Evolutionary conservation across 2,888 invertebrate species (phyloP), one percentile per base, ranked within the genome.

Genomic region (Pharmacophagus antenor): DNA sequence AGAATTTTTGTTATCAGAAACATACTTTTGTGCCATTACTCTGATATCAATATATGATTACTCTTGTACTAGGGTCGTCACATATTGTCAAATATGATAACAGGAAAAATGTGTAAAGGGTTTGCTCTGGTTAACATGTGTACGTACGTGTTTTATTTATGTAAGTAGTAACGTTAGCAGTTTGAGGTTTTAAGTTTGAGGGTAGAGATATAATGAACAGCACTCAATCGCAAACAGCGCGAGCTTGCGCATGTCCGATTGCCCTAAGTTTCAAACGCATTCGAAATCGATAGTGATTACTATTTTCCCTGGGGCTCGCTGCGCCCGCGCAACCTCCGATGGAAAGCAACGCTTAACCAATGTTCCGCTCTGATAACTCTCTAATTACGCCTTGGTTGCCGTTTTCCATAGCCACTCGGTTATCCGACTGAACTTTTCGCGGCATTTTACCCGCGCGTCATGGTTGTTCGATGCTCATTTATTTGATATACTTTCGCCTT

Each of bases 211-310:
- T 76, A 74, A 76, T 77, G 77, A 73, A 73, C 68, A 72, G 66
- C 68, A 60, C 62, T 65, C 68, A 58, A 63, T 59, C 62, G 66
- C 23, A 62, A 65, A 68, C 63, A 64, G 62, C 61, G 65, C 67
- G 61, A 62, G 63, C 20, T 17, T 64, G 70, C 69, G 63, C 61
- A 67, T 67, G 65, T 69, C 68, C 79, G 79, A 78, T 79, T 77
- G 81, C 80, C 81, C 74, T 60, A 72, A 79, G 80, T 52, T 54
- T 27, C 79, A 79, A 82, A 76, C 80, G 77, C 76, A 75, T 83
- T 86, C 82, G 88, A 89, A 90, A 90, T 88, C 88, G 88, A 89
- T 86, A 90, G 89, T 90, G 88, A 87, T 88, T 88, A 85, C 87
- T 83, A 88, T 87, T 89, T 89, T 87, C 89, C 88, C 88, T 85